Conservation (phyloP, 2,113 vertebrate species). For the Mobula hypostoma region DNA sequence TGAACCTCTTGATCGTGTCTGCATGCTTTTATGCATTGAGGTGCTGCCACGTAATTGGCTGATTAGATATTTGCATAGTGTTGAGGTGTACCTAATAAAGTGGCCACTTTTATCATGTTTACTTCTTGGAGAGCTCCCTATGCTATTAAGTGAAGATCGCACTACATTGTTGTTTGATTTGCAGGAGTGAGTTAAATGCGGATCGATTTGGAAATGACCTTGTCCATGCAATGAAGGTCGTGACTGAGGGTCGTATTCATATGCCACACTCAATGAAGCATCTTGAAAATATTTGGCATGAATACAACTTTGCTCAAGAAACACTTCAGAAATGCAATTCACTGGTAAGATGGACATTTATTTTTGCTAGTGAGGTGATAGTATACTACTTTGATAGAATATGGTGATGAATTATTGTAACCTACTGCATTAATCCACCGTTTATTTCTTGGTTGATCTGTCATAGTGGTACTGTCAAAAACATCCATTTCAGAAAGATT, state of each 20-base stretch:
- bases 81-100: no score
- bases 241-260: slow-evolving; percentile 49
- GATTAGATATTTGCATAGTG: no score
- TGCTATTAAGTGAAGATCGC: not conserved
- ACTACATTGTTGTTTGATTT: not conserved
- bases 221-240: slow-evolving; percentile 53
- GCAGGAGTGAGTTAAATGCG: slow-evolving; percentile 44
- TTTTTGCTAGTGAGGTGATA: not conserved
- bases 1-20: no score
- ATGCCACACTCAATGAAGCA: slow-evolving; percentile 51
- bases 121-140: not conserved
- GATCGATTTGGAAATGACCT: slow-evolving; percentile 51
- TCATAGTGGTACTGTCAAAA: not conserved
- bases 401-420: not conserved
- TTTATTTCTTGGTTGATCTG: not conserved
- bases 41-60: no score
- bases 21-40: no score
- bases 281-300: slow-evolving; percentile 52
- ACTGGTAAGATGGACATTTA: slow-evolving; percentile 47
- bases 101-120: not conserved
- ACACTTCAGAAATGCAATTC: slow-evolving; percentile 52
- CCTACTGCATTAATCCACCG: not conserved
- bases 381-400: not conserved
- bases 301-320: slow-evolving; percentile 55
- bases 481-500: not conserved